phyloP scores from a whole-genome alignment of 2,113 vertebrate genomes.

The Ciconia boyciana region DNA sequence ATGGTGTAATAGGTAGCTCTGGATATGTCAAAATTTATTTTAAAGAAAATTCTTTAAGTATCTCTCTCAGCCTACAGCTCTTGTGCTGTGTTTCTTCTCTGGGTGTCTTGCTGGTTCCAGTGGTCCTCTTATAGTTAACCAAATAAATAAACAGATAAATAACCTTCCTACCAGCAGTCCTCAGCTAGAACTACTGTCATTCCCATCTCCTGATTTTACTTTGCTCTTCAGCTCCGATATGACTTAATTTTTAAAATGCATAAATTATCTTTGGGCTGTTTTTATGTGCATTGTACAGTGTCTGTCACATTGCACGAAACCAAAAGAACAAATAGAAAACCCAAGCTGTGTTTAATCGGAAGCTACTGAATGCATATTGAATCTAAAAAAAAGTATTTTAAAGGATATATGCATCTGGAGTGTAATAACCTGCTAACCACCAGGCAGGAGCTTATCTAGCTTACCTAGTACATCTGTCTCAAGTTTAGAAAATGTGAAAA shows the following conservation, averaged over 20 bases:
- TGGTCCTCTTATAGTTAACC: not conserved
- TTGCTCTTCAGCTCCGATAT: not conserved
- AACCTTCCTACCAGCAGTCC: not conserved
- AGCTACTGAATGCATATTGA: not conserved
- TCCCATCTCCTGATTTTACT: not conserved
- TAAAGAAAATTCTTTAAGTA: not conserved
- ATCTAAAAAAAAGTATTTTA: not conserved
- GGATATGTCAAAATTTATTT: not conserved
- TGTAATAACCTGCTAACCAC: not conserved
- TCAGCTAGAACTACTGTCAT: not conserved
- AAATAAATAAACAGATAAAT: not conserved
- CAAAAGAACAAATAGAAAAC: not conserved
- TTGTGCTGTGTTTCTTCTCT: not conserved
- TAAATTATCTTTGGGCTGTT: not conserved
- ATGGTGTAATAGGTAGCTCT: not conserved
- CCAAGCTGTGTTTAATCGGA: not conserved
- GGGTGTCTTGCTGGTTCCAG: not conserved
- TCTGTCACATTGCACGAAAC: not conserved
- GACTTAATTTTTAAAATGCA: constrained; percentile 6
- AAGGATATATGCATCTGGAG: not conserved
- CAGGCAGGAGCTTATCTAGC: not conserved
- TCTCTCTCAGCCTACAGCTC: not conserved
- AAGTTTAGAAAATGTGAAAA: not conserved
- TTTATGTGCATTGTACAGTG: not conserved
- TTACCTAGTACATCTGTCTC: not conserved